Base-by-base conservation (phyloP, 2,888 invertebrate species). In the Himalopsyche kuldschensis region DNA sequence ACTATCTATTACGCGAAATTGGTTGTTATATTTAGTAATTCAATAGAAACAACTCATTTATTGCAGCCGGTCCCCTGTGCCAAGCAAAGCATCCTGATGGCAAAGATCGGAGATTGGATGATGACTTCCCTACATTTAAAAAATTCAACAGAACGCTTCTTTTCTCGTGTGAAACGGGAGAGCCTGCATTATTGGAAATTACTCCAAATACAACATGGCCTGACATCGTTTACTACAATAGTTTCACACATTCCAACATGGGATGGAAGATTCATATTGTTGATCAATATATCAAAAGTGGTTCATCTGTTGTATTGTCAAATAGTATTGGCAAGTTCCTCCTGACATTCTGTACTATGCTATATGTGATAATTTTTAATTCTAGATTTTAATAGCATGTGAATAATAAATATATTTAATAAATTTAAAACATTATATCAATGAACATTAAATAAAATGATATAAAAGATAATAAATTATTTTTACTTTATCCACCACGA, bases 191-290 rank as follows among this genome's bases (percentile, higher is more conserved):
- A 80, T 91, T 98, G 81, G 93, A 93, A 88, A 94, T 98, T 78
- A 95, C 97, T 31, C 98, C 98, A 35, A 97, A 98, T 89, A 93
- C 95, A 76, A 94, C 96, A 2, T 97, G 97, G 96, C 98, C 98
- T 0, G 97, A 98, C 90, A 91, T 94, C 35, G 97, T 98, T 30
- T 98, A 98, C 90, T 97, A 97, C 89, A 96, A 98, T 91, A 97
- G 97, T 84, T 98, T 97, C 90, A 96, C 97, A 4, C 97, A 97
- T 88, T 94, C 96, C 32, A 97, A 98, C 90, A 98, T 98, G 97
- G 98, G 98, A 85, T 98, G 97, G 93, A 97, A 97, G 89, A 97
- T 98, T 88, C 95, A 96, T 90, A 94, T 98, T 31, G 95, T 98
- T 81, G 98, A 98, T 90, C 95, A 93, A 81, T 95, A 94, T 88